A percentile compares a stretch with the other conserved stretches of the same genome.
These are phyloP conservation scores for Oasisia sp. DNA, from an alignment of 2,888 invertebrate genomes.

Conservation along the genomic window DNA sequence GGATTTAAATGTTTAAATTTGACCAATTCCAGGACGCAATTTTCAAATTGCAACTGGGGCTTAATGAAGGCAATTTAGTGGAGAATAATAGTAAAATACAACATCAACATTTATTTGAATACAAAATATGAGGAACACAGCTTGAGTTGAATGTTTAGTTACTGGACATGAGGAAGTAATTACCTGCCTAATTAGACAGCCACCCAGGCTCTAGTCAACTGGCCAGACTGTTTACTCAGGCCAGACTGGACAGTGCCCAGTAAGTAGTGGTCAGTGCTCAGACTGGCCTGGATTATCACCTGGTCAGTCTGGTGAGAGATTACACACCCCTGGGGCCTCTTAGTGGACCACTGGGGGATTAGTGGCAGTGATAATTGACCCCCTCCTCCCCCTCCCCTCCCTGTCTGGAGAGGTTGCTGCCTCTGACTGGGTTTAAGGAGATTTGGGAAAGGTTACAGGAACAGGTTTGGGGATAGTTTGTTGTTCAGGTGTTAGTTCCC, in stretches of 20 bases:
- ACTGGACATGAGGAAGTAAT: not conserved
- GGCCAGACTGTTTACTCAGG: not conserved
- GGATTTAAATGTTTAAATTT: too few species aligned
- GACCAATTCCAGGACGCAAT: too few species aligned
- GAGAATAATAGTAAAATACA: too few species aligned
- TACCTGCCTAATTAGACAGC: not conserved
- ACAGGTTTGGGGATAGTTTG: not conserved
- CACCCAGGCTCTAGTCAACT: not conserved
- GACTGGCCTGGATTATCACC: not conserved
- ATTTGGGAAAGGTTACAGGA: not conserved
- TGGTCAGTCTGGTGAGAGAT: not conserved
- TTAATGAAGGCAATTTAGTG: too few species aligned
- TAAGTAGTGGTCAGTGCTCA: not conserved
- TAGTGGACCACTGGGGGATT: not conserved
- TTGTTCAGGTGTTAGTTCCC: not conserved
- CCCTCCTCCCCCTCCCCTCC: not conserved
- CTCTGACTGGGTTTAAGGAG: not conserved
- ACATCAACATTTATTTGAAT: too few species aligned
- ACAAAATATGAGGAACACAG: not conserved
- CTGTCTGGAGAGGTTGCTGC: not conserved
- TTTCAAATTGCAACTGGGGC: too few species aligned
- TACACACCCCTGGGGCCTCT: not conserved
- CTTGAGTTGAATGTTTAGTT: not conserved
- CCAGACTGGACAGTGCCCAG: not conserved
- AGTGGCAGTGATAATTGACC: not conserved